phyloP scores from a whole-genome alignment of 1,140 invertebrate genomes.

The Drosophila rufa region DNA sequence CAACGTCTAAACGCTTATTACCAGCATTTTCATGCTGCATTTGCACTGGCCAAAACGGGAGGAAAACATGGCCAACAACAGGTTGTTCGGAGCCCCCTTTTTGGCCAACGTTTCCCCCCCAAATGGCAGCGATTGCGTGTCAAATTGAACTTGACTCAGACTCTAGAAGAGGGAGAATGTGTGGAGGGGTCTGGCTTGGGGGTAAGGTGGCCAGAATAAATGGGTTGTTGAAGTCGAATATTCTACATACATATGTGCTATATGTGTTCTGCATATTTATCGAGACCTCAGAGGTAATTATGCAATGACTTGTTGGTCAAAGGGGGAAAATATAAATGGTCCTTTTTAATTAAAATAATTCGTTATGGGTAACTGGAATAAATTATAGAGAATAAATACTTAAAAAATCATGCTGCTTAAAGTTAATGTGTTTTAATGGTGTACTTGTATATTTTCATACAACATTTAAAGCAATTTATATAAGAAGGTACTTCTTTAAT shows the following conservation, averaged over 20 bases:
- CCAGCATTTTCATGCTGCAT: constrained; percentile 77
- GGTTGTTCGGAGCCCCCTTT: constrained; percentile 49
- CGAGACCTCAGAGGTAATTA: constrained; percentile 21
- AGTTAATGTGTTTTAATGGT: background rate
- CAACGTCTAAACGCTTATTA: constrained; percentile 79
- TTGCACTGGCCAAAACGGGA: constrained; percentile 32
- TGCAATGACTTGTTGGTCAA: constrained; percentile 17
- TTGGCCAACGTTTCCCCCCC: constrained; percentile 6
- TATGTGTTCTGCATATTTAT: constrained; percentile 36
- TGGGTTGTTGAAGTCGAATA: constrained; percentile 64
- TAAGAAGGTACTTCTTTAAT: background rate
- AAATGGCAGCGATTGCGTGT: constrained; percentile 68
- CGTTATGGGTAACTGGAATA: background rate
- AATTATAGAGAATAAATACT: background rate
- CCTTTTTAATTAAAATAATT: constrained; percentile 24
- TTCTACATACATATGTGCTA: constrained; percentile 21
- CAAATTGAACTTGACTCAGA: constrained; percentile 67
- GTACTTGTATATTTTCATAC: background rate
- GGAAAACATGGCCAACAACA: constrained; percentile 60
- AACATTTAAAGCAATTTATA: too few species aligned
- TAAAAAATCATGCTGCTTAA: background rate
- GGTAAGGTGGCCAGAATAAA: constrained; percentile 50
- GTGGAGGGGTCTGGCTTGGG: constrained; percentile 9
- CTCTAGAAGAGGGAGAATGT: background rate
- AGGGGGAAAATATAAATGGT: constrained; percentile 8